phyloP scores from a whole-genome alignment of 2,113 vertebrate species.

The Anolis sagrei region DNA sequence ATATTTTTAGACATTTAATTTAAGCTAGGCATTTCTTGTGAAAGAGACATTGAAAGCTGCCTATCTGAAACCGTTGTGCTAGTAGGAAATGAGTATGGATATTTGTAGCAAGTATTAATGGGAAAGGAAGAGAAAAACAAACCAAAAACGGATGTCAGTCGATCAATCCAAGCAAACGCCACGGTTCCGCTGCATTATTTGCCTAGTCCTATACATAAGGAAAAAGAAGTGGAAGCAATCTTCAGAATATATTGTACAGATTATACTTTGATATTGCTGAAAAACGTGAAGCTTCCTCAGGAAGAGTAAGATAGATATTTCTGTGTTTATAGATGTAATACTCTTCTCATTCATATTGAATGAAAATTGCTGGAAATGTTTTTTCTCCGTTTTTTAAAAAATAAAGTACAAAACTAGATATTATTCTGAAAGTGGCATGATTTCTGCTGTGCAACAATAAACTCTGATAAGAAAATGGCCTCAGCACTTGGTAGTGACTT shows the following conservation, averaged over 20 bases:
- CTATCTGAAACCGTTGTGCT: conserved; percentile 27
- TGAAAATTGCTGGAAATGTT: conserved; percentile 79
- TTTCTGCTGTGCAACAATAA: conserved; percentile 80
- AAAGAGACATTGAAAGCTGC: conserved; percentile 30
- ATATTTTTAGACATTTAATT: conserved; percentile 14
- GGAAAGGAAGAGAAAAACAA: neutral
- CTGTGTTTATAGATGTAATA: conserved; percentile 78
- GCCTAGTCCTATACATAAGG: conserved; percentile 55
- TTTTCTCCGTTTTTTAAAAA: conserved; percentile 72
- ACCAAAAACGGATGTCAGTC: neutral
- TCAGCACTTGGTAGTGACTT: conserved; percentile 54
- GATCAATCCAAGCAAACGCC: conserved; percentile 45
- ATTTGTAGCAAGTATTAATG: neutral
- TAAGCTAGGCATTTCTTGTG: conserved; percentile 11
- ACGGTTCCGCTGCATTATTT: conserved; percentile 62
- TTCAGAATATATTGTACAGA: conserved; percentile 71
- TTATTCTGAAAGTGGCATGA: conserved; percentile 79
- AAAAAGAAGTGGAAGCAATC: conserved; percentile 55
- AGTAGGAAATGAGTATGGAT: conserved; percentile 21
- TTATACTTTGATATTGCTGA: conserved; percentile 72
- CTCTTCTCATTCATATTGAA: conserved; percentile 85
- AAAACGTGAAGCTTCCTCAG: conserved; percentile 79
- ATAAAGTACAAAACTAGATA: conserved; percentile 71
- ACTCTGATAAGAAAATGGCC: conserved; percentile 75
- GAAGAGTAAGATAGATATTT: conserved; percentile 79